Evolutionary conservation across 2,797 vertebrate species (phyloP).

Genomic region (Chiroxiphia lanceolata): DNA sequence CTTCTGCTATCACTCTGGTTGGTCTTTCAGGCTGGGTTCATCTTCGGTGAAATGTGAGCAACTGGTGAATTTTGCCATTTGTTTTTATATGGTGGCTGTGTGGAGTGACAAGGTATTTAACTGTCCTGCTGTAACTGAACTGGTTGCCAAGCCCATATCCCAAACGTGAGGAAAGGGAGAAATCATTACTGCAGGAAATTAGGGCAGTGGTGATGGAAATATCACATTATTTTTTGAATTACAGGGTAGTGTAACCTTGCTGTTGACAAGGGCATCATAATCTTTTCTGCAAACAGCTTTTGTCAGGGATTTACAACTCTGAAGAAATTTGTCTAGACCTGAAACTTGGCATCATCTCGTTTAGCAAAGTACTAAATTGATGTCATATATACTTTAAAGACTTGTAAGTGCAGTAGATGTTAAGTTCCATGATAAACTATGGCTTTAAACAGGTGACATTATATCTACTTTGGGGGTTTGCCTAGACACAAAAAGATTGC

Average conservation of each 20-base stretch:
- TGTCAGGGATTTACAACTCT: neutral
- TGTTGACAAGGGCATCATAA: slow-evolving; percentile 12
- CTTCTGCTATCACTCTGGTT: neutral
- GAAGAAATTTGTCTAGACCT: neutral
- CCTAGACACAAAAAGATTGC: neutral
- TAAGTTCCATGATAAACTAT: neutral
- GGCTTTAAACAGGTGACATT: neutral
- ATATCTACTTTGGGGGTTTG: neutral
- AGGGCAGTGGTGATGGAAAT: neutral
- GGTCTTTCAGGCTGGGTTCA: neutral
- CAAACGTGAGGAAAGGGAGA: neutral
- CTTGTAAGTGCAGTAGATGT: neutral
- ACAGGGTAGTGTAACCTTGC: neutral
- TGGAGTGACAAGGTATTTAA: neutral
- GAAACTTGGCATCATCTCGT: neutral
- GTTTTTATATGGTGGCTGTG: neutral
- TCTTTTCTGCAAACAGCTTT: neutral
- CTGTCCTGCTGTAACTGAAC: neutral
- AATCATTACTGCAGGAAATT: slow-evolving; percentile 42
- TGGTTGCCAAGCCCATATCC: neutral
- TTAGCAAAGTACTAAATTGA: neutral
- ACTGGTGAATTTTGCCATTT: slow-evolving; percentile 18
- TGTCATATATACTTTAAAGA: neutral
- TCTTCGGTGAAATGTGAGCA: neutral
- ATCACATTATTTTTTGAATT: slow-evolving; percentile 5